A percentile compares a stretch with the other conserved stretches of the same genome.
Evolutionary conservation across 1,140 invertebrate genomes (phyloP).

Genomic region (Leptopilina boulardi): DNA sequence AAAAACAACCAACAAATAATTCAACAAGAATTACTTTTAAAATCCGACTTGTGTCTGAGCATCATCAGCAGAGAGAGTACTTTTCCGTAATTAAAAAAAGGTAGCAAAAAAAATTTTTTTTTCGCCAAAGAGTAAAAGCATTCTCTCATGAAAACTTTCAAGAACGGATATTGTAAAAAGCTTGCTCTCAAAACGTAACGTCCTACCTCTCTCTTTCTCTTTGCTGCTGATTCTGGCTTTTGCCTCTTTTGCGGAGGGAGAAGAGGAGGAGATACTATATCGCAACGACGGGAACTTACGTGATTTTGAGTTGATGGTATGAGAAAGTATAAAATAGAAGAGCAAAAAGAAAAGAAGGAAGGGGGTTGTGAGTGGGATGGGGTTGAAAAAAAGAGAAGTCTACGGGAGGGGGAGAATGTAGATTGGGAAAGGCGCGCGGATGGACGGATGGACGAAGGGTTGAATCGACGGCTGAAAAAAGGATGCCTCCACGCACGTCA

Average conservation of each 20-base stretch:
- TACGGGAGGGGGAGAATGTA: conserved; percentile 42
- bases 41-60: background rate
- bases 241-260: conserved; percentile 31
- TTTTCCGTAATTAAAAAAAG: conserved; percentile 10
- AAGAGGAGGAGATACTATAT: conserved; percentile 44
- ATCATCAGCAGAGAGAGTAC: background rate
- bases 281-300: conserved; percentile 47
- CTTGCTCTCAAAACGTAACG: conserved; percentile 24
- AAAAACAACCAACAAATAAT: background rate
- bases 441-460: conserved; percentile 44
- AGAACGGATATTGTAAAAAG: conserved; percentile 11
- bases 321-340: conserved; percentile 29
- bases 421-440: conserved; percentile 47
- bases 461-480: conserved; percentile 32
- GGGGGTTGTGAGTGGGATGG: conserved; percentile 34
- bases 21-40: background rate
- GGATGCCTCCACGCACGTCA: conserved; percentile 32
- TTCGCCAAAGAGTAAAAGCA: background rate
- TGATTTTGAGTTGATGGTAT: conserved; percentile 56
- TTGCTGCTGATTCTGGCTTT: conserved; percentile 3
- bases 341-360: background rate
- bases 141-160: conserved; percentile 20
- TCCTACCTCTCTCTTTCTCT: background rate
- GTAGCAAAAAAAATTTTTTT: background rate
- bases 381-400: background rate